Conservation (phyloP, 2,888 invertebrate genomes). For the Furcula furcula region DNA sequence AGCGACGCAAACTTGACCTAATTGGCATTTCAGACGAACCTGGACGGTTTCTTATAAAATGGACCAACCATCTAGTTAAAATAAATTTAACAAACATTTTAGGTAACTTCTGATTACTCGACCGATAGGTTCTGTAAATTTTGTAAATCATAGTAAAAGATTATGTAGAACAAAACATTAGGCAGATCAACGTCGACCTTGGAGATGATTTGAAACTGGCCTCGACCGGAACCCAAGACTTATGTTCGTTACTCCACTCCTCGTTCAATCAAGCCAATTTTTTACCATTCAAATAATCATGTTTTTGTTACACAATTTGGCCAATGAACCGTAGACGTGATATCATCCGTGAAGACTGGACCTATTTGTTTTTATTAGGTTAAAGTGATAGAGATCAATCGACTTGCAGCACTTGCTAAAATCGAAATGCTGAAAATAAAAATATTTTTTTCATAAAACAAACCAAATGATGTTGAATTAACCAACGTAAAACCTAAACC, state of each 20-base stretch:
- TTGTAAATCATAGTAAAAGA: slow-evolving; percentile 2
- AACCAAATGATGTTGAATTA: no score
- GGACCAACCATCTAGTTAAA: no score
- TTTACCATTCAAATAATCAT: slow-evolving; percentile 13
- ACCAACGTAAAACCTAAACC: no score
- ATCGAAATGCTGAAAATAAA: no score
- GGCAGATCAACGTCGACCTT: slow-evolving; percentile 17
- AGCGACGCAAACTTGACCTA: no score
- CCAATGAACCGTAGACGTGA: slow-evolving; percentile 34
- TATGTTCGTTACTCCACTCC: slow-evolving; percentile 7
- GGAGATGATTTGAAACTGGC: slow-evolving; percentile 15
- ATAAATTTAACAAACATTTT: no score
- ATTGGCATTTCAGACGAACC: no score
- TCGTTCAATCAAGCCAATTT: slow-evolving; percentile 20
- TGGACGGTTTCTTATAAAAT: no score
- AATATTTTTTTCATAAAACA: no score
- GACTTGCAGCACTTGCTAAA: no score
- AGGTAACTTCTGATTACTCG: no score
- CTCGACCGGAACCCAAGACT: slow-evolving; percentile 13
- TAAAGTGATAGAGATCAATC: slow-evolving; percentile 1
- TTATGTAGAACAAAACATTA: background rate
- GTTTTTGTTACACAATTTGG: slow-evolving; percentile 30
- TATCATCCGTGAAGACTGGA: slow-evolving; percentile 22
- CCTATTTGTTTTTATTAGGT: slow-evolving; percentile 9
- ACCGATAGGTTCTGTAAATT: no score